Evolutionary conservation across 2,113 vertebrate genomes (phyloP).

Genomic region (Psilopsiagon aymara): DNA sequence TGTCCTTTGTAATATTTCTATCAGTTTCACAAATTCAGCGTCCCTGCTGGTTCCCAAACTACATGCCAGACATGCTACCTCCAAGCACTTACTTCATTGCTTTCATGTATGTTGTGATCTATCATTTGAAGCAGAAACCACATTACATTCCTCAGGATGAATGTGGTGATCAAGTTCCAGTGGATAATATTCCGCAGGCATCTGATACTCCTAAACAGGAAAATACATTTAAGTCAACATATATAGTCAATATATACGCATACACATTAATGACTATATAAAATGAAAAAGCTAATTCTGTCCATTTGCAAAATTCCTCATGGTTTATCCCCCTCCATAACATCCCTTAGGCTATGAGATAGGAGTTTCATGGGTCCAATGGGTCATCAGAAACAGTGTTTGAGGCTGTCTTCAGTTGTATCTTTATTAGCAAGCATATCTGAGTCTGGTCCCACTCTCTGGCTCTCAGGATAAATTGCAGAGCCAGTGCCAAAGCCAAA

Average conservation of each 20-base stretch:
- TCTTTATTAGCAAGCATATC: background rate
- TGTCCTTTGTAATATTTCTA: background rate
- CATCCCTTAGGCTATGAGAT: background rate
- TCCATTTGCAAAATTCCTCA: background rate
- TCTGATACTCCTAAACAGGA: conserved; percentile 87
- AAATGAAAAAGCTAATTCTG: background rate
- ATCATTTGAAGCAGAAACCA: conserved; percentile 98
- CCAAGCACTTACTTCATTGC: conserved; percentile 86
- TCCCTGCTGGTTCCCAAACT: background rate
- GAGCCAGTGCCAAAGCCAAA: background rate
- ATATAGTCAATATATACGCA: background rate
- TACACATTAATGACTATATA: background rate
- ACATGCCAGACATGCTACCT: background rate
- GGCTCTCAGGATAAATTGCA: background rate
- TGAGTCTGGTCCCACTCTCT: background rate
- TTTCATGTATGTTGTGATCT: conserved; percentile 93
- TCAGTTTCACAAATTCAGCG: background rate
- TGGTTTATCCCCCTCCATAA: background rate
- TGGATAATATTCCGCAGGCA: conserved; percentile 98
- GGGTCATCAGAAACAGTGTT: background rate
- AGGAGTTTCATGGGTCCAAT: background rate
- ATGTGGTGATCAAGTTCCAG: conserved; percentile 97
- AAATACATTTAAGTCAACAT: background rate
- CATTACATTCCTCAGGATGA: conserved; percentile 93
- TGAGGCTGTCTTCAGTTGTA: background rate